phyloP scores from a whole-genome alignment of 2,888 invertebrate genomes.

The Aleiodes leptofemur region DNA sequence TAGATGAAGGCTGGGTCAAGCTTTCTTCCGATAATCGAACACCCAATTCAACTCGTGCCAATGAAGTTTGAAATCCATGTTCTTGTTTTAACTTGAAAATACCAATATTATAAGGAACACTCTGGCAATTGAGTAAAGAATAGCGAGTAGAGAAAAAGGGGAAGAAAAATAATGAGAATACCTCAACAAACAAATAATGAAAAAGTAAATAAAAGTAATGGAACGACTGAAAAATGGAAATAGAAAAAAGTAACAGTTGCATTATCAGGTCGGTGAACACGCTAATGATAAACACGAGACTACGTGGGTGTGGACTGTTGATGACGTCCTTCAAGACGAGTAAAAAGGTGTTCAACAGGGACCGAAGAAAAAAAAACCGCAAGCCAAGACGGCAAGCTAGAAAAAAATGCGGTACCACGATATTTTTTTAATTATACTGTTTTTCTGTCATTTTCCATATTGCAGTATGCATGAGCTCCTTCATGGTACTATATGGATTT shows the following conservation, averaged over 20 bases:
- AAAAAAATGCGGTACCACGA: too few relatives aligned
- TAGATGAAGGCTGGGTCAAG: conserved; percentile 30
- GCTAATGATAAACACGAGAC: conserved; percentile 41
- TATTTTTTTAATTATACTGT: too few relatives aligned
- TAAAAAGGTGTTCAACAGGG: conserved; percentile 32
- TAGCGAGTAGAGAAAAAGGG: neutral
- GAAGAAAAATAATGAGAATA: conserved; percentile 4
- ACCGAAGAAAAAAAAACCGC: neutral
- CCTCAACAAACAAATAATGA: neutral
- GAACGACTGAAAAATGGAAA: neutral
- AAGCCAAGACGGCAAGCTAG: too few relatives aligned
- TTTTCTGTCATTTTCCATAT: too few relatives aligned
- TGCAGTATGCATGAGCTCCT: too few relatives aligned
- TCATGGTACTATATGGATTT: neutral
- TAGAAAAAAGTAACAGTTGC: conserved; percentile 12
- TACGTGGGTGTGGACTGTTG: conserved; percentile 30
- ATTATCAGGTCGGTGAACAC: conserved; percentile 44
- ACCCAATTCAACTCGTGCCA: conserved; percentile 36
- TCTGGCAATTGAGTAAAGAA: too few relatives aligned
- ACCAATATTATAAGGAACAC: too few relatives aligned
- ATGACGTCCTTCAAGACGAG: conserved; percentile 35
- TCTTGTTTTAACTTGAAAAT: neutral
- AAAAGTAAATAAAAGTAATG: conserved; percentile 13
- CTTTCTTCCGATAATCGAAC: conserved; percentile 12
- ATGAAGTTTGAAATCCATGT: conserved; percentile 12